These are phyloP conservation scores for Drosophila mimetica DNA, from an alignment of 2,888 invertebrate genomes.

Conservation along the genomic window DNA sequence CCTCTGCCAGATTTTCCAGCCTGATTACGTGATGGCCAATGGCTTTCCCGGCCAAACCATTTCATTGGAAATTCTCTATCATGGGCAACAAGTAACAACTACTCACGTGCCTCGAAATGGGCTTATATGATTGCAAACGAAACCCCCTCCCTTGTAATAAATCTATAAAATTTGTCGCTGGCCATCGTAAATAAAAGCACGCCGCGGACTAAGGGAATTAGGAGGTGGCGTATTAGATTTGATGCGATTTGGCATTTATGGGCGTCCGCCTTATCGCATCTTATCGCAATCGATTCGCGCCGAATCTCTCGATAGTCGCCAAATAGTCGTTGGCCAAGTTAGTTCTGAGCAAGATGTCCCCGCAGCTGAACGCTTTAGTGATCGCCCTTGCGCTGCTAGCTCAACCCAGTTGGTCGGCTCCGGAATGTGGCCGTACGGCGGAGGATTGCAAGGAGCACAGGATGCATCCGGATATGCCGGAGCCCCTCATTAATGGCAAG, in stretches of 20 bases:
- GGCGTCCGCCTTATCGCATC: conserved; percentile 42
- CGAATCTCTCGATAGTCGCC: conserved; percentile 30
- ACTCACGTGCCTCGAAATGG: conserved; percentile 60
- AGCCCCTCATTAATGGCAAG: conserved; percentile 37
- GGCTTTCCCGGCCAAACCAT: too few relatives aligned
- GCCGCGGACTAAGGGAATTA: conserved; percentile 46
- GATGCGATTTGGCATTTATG: conserved; percentile 51
- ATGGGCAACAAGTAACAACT: conserved; percentile 22
- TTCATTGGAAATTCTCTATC: too few relatives aligned
- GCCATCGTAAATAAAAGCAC: conserved; percentile 63
- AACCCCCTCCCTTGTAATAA: conserved; percentile 42
- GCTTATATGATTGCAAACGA: neutral
- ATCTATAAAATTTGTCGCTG: conserved; percentile 59
- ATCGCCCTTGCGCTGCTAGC: conserved; percentile 39
- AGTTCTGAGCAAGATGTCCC: conserved; percentile 66
- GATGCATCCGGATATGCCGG: conserved; percentile 79
- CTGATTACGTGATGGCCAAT: conserved; percentile 45
- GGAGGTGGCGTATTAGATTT: conserved; percentile 45
- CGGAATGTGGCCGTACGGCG: conserved; percentile 63
- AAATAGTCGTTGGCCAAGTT: conserved; percentile 2
- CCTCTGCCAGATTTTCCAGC: conserved; percentile 27
- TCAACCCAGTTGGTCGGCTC: conserved; percentile 50
- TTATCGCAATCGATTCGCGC: conserved; percentile 57
- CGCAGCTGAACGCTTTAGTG: conserved; percentile 40
- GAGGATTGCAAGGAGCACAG: conserved; percentile 75